Percentiles rank a stretch among this genome's conserved stretches.
Conservation (phyloP, 2,888 invertebrate genomes). For the Xanthorhoe spadicearia region DNA sequence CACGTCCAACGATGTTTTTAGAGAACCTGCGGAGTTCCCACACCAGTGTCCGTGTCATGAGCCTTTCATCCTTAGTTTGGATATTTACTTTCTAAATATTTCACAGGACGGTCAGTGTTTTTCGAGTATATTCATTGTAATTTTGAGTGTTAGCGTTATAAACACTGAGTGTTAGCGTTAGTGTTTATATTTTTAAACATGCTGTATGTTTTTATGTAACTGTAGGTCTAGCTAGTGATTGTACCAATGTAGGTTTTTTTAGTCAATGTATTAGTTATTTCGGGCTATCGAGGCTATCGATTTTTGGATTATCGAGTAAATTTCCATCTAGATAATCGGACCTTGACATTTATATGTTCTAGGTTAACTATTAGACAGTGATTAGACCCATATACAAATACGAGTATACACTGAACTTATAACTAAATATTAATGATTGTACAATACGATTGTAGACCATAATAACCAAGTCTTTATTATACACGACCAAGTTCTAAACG, state of each 20-base stretch:
- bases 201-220: no score
- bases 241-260: no score
- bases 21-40: conserved; percentile 61
- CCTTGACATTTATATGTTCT: no score
- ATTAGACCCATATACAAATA: no score
- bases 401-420: no score
- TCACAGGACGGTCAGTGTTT: conserved; percentile 24
- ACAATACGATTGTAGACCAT: neutral
- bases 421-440: neutral
- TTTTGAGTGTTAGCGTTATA: neutral
- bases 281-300: no score
- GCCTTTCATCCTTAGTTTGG: conserved; percentile 49
- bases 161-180: neutral
- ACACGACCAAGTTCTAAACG: conserved; percentile 1
- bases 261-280: no score
- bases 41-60: conserved; percentile 55
- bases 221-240: no score
- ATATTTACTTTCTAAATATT: conserved; percentile 41
- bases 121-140: conserved; percentile 6
- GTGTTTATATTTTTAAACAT: no score
- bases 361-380: no score
- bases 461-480: conserved; percentile 2
- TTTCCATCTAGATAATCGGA: no score
- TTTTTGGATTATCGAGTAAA: no score
- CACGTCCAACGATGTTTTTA: conserved; percentile 63